phyloP scores from a whole-genome alignment of 1,140 invertebrate species.

The Penaeus vannamei region DNA sequence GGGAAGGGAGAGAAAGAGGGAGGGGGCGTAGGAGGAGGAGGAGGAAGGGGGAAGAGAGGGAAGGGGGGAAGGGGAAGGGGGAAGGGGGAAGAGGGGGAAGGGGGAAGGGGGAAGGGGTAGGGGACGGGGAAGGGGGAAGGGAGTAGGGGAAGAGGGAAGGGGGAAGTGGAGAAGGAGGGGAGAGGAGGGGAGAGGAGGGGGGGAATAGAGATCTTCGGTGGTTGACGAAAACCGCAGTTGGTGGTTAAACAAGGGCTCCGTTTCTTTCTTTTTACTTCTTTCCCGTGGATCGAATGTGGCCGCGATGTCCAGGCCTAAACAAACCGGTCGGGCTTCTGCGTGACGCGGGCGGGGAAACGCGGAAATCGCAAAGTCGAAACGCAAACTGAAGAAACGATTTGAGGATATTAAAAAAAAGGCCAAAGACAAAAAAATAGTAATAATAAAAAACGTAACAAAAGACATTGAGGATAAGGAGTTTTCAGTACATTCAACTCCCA shows the following conservation, averaged over 20 bases:
- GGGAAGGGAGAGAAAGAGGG: neutral
- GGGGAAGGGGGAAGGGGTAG: neutral
- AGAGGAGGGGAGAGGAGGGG: neutral
- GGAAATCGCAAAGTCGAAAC: too few species aligned
- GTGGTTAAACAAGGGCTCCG: too few species aligned
- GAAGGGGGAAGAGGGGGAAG: neutral
- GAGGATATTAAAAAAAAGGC: too few species aligned
- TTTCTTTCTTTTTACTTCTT: too few species aligned
- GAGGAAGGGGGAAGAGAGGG: neutral
- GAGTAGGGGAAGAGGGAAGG: neutral
- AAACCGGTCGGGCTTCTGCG: too few species aligned
- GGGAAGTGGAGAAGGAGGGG: neutral
- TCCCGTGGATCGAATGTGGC: too few species aligned
- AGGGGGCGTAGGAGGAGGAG: too few species aligned
- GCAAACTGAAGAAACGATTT: too few species aligned
- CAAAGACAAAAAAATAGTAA: too few species aligned
- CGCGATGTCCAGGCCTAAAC: too few species aligned
- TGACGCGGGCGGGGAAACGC: too few species aligned
- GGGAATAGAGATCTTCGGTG: neutral
- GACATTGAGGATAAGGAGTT: neutral
- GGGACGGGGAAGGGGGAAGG: neutral
- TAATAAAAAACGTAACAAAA: neutral
- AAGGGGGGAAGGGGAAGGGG: neutral
- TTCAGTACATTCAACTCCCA: neutral
- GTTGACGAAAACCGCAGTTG: neutral